Base-by-base conservation (phyloP, 2,888 invertebrate species). In the Blera fallax region DNA sequence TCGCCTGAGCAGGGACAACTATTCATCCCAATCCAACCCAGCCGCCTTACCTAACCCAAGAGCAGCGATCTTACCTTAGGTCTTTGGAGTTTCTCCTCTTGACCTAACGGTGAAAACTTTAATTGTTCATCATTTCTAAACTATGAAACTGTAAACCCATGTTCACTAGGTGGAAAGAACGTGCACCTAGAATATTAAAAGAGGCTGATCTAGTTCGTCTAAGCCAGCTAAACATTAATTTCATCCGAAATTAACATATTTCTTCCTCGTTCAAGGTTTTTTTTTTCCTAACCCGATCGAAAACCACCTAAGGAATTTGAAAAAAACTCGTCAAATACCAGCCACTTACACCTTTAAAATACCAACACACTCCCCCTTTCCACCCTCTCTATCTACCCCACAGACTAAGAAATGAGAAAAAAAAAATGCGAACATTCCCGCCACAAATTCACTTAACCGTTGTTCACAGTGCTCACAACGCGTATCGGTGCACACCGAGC, bases 291-390 rank as follows among this genome's bases (percentile, higher is more conserved):
- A 73, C 34, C 40, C 34, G 34, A 43, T 56, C 10, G 34, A 48
- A 24, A 62, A 48, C 67, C 34, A 54, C 67, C 69, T 67, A 40
- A 29, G 67, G 80, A 74, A 81, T 81, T 48, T 14, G 0, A 69
- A 81, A 67, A 80, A 52, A 60, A 54, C 60, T 45, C 62, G 62
- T 50, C 58, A 34, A 69, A 54, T 43, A 67, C 34, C 67, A 74
- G 18, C 16, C n/a, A 16, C 27, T 60, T 40, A 34, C 58, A 50
- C 58, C 6, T 18, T 60, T 50, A 8, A 60, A 52, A 24, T 24
- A 21, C 18, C 10, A 21, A 2, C 6, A 18, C 40, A 16, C 40
- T 2, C 16, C 10, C 40, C 43, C 11, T 50, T 24, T 24, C 11
- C 16, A 7, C 37, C 3, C 29, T n/a, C 10, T 40, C 27, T 18